Evolutionary conservation across 2,113 vertebrate species (phyloP), one percentile per base, ranked within the genome.

Genomic region (Ammodytes marinus): DNA sequence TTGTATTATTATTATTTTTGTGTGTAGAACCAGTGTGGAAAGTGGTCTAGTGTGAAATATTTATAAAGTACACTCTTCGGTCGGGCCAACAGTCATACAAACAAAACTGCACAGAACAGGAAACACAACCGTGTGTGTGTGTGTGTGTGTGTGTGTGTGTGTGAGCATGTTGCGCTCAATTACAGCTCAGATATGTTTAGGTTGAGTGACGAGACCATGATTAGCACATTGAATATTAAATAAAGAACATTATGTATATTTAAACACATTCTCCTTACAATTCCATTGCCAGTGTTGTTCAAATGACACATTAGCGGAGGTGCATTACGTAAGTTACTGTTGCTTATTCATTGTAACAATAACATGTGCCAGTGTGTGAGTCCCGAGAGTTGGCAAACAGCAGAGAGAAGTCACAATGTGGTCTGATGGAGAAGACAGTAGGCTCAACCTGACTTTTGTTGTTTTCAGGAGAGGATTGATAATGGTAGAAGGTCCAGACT

Each of bases 21-120:
- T 45, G 80, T 58, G 53, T 77, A 61, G 55, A 80, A 60, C 50
- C 59, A 55, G 13, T 52, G 74, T 71, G 47, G 55, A 83, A 87
- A 82, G 64, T 79, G 76, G 80, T 89, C 46, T 88, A 66, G 45
- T 17, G 77, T 94, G 66, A 92, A 90, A 89, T 92, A 93, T 94
- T 91, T 76, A 91, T 83, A 71, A 64, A 74, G 66, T 64, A 49
- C n/a, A 53, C 83, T 89, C 75, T 64, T 88, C 47, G 35, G 15
- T 77, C 37, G 19, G 67, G 55, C 52, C 75, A 37, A 68, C 19
- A 53, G 69, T 80, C 4, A 3, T 59, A 86, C 65, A 87, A 86
- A 90, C 68, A 82, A 4, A 42, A 77, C 69, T 69, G 74, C 52
- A 77, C 70, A 77, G 42, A 86, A 70, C 8, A 65, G 58, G 17